Base-by-base conservation (phyloP, 2,888 invertebrate species). In the Polietes domitor region DNA sequence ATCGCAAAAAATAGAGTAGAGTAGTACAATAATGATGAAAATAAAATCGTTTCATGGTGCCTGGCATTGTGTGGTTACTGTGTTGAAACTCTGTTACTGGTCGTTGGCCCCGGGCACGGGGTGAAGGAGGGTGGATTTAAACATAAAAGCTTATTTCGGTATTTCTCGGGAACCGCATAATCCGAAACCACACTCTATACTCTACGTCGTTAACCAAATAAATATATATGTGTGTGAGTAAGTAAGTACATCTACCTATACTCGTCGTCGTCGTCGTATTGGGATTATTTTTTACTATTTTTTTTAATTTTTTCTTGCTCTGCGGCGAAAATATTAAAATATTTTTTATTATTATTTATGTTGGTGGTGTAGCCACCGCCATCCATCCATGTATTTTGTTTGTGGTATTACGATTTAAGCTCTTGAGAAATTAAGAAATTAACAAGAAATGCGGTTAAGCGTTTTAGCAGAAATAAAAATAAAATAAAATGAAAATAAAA, bases 381-480 rank as follows among this genome's bases (percentile, higher is more conserved):
- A n/a, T n/a, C n/a, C n/a, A n/a, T 6, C 7, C 5, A 17, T 17
- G n/a, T 50, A 17, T 50, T 17, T 17, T 50, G 17, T n/a, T 55
- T 58, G 58, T 58, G 58, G 58, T 58, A 12, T 58, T 58, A 15
- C 58, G 10, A 0, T 58, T 58, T 58, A 58, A 26, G 12, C 58
- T 58, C 24, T 58, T 58, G 58, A 58, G 26, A 26, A 58, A 26
- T 58, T 24, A 58, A 58, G 26, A 58, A 26, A 58, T 26, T 58
- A 24, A 58, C 58, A 24, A 24, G 58, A 58, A 58, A 24, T 58
- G 58, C 24, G 58, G 58, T 58, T 58, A 58, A 58, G 58, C 24
- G 47, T 47, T 47, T 47, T 47, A 47, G 12, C 41, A 41, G 2
- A 32, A 32, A 32, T 6, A 32, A 32, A 5, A 41, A 12, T 12